Conservation (phyloP, 2,888 invertebrate genomes). For the Leptarthrus brevirostris region DNA sequence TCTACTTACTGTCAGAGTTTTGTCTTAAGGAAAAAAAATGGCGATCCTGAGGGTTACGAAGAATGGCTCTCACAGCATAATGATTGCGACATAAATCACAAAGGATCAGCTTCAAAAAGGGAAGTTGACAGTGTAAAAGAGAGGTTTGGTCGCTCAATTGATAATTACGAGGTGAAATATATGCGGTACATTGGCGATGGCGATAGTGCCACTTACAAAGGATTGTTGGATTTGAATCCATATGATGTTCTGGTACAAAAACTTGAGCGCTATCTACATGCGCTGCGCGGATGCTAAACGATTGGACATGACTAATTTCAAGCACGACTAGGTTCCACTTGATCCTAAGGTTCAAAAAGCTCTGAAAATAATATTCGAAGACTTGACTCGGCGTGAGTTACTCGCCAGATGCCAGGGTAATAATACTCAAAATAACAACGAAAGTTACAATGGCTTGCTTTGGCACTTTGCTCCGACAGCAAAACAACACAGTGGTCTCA, state of each 20-base stretch:
- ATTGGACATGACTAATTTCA: constrained; percentile 12
- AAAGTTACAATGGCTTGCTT: constrained; percentile 45
- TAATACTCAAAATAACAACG: constrained; percentile 27
- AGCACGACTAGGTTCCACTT: constrained; percentile 17
- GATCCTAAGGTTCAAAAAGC: background rate
- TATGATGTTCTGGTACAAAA: constrained; percentile 48
- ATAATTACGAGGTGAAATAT: constrained; percentile 52
- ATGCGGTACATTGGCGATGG: constrained; percentile 53
- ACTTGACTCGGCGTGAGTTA: constrained; percentile 16
- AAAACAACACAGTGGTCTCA: constrained; percentile 3
- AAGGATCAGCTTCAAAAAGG: constrained; percentile 55
- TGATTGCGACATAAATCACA: constrained; percentile 54
- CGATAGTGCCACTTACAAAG: constrained; percentile 53
- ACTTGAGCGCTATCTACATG: constrained; percentile 15
- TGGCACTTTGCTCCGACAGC: constrained; percentile 42
- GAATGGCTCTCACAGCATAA: constrained; percentile 52
- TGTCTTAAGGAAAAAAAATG: constrained; percentile 12
- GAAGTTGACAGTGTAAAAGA: constrained; percentile 51
- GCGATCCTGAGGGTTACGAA: constrained; percentile 52
- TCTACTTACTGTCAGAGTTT: constrained; percentile 53
- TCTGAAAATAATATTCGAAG: constrained; percentile 14
- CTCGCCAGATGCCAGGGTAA: constrained; percentile 16
- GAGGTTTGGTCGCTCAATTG: constrained; percentile 51
- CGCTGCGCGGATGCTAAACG: constrained; percentile 16
- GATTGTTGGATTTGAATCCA: constrained; percentile 53